phyloP scores from a whole-genome alignment of 1,140 invertebrate species.

The Hermatobates lingyangjiaoensis region DNA sequence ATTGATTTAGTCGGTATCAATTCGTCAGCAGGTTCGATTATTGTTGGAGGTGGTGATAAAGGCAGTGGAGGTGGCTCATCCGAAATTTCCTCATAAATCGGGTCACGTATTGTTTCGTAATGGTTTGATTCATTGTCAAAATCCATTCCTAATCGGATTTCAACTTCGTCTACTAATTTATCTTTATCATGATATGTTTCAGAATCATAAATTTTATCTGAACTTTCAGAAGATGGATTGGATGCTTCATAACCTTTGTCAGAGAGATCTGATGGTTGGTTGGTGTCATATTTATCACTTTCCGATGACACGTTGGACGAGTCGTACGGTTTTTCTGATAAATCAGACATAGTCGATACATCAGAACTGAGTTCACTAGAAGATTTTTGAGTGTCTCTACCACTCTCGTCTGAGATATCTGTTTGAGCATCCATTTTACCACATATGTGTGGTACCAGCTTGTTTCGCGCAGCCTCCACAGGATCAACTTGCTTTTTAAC shows the following conservation, averaged over 20 bases:
- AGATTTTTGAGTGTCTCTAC: not conserved
- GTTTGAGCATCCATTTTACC: slow-evolving; percentile 20
- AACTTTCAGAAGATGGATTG: not conserved
- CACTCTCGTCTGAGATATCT: not conserved
- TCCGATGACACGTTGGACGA: slow-evolving; percentile 1
- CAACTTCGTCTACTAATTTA: slow-evolving; percentile 11
- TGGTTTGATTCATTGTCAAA: slow-evolving; percentile 42
- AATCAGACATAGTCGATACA: not conserved
- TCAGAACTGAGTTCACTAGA: not conserved
- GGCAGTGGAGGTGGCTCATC: slow-evolving; percentile 52
- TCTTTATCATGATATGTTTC: slow-evolving; percentile 7
- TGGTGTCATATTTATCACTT: not conserved
- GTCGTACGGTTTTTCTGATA: slow-evolving; percentile 2
- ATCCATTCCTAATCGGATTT: slow-evolving; percentile 20
- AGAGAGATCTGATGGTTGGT: slow-evolving; percentile 5
- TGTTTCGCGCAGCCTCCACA: slow-evolving; percentile 45
- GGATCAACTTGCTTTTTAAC: slow-evolving; percentile 30
- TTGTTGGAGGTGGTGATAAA: slow-evolving; percentile 44
- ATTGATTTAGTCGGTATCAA: slow-evolving; percentile 34
- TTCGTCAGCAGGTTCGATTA: slow-evolving; percentile 12
- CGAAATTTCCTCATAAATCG: slow-evolving; percentile 69
- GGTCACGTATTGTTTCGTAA: slow-evolving; percentile 63
- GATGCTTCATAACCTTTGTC: not conserved
- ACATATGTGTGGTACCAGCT: slow-evolving; percentile 49
- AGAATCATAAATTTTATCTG: not conserved